phyloP scores from a whole-genome alignment of 2,888 invertebrate species.

The Pachycephus smyrnensis region DNA sequence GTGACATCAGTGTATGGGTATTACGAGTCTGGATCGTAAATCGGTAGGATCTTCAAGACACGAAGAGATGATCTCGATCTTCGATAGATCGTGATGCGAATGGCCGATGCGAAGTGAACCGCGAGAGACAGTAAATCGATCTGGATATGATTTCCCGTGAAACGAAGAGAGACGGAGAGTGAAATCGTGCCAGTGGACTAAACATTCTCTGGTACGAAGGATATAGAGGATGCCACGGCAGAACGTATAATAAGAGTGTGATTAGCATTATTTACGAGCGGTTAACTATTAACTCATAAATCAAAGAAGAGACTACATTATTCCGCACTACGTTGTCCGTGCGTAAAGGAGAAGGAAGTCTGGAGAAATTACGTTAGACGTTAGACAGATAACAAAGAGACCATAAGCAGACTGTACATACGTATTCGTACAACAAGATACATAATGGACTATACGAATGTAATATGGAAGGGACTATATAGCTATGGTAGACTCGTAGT shows the following conservation, averaged over 20 bases:
- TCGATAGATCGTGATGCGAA: neutral
- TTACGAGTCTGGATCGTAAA: neutral
- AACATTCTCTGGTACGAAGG: slow-evolving; percentile 14
- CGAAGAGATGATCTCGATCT: neutral
- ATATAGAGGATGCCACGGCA: slow-evolving; percentile 17
- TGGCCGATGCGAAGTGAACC: neutral
- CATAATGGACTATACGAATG: neutral
- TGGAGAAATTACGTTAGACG: neutral
- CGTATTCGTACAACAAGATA: neutral
- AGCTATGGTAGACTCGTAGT: neutral
- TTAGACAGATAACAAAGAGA: neutral
- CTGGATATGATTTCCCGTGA: neutral
- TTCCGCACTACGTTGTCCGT: slow-evolving; percentile 46
- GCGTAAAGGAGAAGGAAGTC: slow-evolving; percentile 20
- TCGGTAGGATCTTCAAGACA: neutral
- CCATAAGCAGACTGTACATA: neutral
- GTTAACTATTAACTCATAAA: slow-evolving; percentile 67
- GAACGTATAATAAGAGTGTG: slow-evolving; percentile 66
- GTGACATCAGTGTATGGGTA: neutral
- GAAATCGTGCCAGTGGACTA: slow-evolving; percentile 9
- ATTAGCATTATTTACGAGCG: slow-evolving; percentile 67
- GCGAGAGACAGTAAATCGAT: neutral
- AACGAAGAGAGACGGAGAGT: neutral
- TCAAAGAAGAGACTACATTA: slow-evolving; percentile 57
- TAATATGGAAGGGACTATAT: neutral